phyloP scores from a whole-genome alignment of 2,888 invertebrate genomes.

The Troilus luridus region DNA sequence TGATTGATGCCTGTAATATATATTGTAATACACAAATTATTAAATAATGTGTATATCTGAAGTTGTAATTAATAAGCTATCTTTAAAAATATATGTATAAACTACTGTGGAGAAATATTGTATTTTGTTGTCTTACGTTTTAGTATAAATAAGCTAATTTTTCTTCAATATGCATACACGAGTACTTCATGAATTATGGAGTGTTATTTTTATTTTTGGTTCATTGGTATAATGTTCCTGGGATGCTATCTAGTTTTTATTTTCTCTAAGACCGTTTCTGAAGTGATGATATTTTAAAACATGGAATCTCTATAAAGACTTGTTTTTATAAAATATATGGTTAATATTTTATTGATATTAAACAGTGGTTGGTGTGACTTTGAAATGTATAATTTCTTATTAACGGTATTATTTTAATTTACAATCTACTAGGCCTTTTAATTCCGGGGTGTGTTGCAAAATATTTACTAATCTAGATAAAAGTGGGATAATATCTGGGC shows the following conservation, averaged over 20 bases:
- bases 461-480: constrained; percentile 35
- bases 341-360: not conserved
- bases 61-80: not conserved
- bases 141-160: not conserved
- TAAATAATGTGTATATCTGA: not conserved
- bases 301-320: not conserved
- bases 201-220: constrained; percentile 7
- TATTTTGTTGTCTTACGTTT: not conserved
- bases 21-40: constrained; percentile 6
- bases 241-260: not conserved
- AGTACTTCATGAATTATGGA: constrained; percentile 24
- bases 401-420: not conserved
- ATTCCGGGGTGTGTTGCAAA: not conserved
- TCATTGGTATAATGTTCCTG: not conserved
- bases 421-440: not conserved
- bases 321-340: not conserved
- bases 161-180: not conserved
- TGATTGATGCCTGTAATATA: not conserved
- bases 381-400: not conserved
- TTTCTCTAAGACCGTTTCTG: not conserved
- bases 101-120: not conserved
- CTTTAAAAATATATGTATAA: not conserved
- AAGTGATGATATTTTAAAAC: not conserved
- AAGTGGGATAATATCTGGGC: constrained; percentile 15
- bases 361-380: not conserved